Conservation (phyloP, 2,888 invertebrate species). For the Norana najaformis region DNA sequence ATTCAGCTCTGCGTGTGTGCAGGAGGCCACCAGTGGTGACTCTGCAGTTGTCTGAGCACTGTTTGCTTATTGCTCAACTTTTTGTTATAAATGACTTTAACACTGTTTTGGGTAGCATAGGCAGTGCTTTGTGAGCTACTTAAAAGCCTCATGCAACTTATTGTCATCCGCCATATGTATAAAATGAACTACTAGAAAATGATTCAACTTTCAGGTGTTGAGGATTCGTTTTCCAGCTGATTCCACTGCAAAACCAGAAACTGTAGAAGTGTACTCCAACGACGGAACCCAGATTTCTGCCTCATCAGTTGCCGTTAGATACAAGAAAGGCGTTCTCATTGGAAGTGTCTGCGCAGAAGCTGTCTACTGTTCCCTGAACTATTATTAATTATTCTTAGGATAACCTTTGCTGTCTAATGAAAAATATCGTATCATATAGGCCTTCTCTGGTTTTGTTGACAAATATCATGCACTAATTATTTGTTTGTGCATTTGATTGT, state of each 20-base stretch:
- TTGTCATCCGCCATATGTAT: too few relatives aligned
- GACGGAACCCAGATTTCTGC: slow-evolving; percentile 28
- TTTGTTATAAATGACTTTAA: too few relatives aligned
- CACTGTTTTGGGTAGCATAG: too few relatives aligned
- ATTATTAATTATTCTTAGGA: not conserved
- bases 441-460: not conserved
- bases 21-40: too few relatives aligned
- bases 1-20: too few relatives aligned
- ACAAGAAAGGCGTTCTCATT: slow-evolving; percentile 16
- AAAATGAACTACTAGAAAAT: not conserved
- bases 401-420: not conserved
- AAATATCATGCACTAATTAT: not conserved
- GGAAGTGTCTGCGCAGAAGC: not conserved
- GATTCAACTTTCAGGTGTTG: not conserved
- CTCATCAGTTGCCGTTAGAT: slow-evolving; percentile 25
- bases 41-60: too few relatives aligned
- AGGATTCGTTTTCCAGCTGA: not conserved
- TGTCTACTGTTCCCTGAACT: slow-evolving; percentile 6
- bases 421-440: not conserved
- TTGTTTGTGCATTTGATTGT: not conserved
- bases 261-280: slow-evolving; percentile 25
- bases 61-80: too few relatives aligned
- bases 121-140: too few relatives aligned
- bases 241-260: not conserved
- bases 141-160: too few relatives aligned